Evolutionary conservation across 2,888 invertebrate species (phyloP), one percentile per base, ranked within the genome.

Genomic region (Thereva nobilitata): DNA sequence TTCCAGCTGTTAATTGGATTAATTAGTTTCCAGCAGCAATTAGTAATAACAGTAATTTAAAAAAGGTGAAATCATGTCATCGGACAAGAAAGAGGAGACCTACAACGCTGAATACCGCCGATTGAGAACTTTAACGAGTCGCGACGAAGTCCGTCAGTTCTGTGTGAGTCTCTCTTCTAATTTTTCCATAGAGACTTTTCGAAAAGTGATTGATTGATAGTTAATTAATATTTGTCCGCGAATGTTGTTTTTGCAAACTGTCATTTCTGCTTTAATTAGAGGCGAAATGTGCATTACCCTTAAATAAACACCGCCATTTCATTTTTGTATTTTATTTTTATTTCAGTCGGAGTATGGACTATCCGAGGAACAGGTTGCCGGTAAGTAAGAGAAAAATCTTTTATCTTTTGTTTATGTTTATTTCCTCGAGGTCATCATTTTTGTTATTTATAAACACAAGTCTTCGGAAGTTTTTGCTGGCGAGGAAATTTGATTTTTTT

Each of bases 341-440:
- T 89, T 83, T 69, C 86, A 93, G 93, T 87, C 88, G 69, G 92
- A 93, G 79, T 92, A 92, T 84, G 93, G 93, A 74, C 86, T 93
- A 72, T 89, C 92, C 66, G 92, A 93, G 81, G 93, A 93, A 78
- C 92, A 92, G 85, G 92, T 93, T 71, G 92, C 92, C 80, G 90
- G 91, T 91, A 83, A 83, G 79, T 54, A 40, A 50, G 23, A 44
- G 23, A 50, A 49, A 55, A 40, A 42, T 35, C 42, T 8, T 37
- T 8, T 23, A 35, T 49, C 42, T 57, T 49, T 38, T 66, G 47
- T 55, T 65, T 53, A 64, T 44, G 35, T 65, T 66, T 50, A 38
- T 55, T 45, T 35, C 38, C 35, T 47, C 57, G 57, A 59, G 57
- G 47, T 9, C 37, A 38, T 37, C 57, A n/a, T 47, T 59, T 10